Conservation (phyloP, 2,888 invertebrate genomes). For the Plusia festucae region DNA sequence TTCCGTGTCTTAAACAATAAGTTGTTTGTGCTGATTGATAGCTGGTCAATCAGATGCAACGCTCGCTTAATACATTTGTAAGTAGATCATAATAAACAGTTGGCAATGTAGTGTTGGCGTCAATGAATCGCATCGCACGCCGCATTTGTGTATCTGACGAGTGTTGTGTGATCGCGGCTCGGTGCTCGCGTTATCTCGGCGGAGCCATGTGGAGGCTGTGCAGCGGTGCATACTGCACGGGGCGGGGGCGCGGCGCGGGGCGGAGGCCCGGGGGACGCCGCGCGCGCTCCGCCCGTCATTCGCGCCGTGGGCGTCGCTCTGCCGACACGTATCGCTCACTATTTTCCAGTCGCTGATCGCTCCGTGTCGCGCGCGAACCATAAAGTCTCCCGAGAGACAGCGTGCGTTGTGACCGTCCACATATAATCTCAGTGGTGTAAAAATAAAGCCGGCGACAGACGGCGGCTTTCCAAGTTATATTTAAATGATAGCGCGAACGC, state of each 20-base stretch:
- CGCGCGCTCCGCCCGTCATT: conserved; percentile 73
- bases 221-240: conserved; percentile 82
- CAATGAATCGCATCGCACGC: conserved; percentile 79
- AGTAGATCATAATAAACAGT: conserved; percentile 73
- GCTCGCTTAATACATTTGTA: conserved; percentile 41
- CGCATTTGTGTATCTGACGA: conserved; percentile 69
- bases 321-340: conserved; percentile 62
- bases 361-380: conserved; percentile 59
- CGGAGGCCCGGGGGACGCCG: conserved; percentile 62
- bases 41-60: conserved; percentile 18
- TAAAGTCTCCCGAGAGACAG: conserved; percentile 72
- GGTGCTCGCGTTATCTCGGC: conserved; percentile 72
- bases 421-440: conserved; percentile 82
- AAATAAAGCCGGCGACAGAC: conserved; percentile 88
- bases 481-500: conserved; percentile 87
- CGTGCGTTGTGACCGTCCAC: conserved; percentile 78
- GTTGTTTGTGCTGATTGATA: conserved; percentile 37
- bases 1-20: conserved; percentile 36
- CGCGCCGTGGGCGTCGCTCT: conserved; percentile 75
- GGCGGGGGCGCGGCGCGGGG: conserved; percentile 59
- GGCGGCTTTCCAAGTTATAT: conserved; percentile 85
- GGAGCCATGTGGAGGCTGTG: conserved; percentile 84
- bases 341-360: conserved; percentile 48
- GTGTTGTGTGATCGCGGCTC: conserved; percentile 68
- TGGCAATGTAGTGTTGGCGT: conserved; percentile 76